phyloP scores from a whole-genome alignment of 2,888 invertebrate genomes.

The Ferdinandea cuprea region DNA sequence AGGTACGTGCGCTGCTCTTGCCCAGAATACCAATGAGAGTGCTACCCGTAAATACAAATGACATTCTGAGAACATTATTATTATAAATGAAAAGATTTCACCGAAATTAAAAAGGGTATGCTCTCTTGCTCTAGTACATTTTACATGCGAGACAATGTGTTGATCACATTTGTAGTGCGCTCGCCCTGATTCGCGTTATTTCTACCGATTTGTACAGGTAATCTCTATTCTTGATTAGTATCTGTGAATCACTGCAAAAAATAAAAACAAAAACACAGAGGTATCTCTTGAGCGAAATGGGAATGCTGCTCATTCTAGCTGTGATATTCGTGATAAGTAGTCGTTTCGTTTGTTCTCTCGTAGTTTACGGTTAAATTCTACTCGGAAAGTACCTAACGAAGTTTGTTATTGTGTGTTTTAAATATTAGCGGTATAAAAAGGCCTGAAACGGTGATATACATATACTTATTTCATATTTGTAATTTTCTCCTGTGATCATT shows the following conservation, averaged over 20 bases:
- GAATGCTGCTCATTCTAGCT: conserved; percentile 38
- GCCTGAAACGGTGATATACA: too few species aligned
- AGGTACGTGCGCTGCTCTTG: conserved; percentile 40
- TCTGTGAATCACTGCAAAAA: conserved; percentile 50
- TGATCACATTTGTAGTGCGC: conserved; percentile 18
- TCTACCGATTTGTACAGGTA: conserved; percentile 14
- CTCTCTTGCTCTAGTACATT: conserved; percentile 32
- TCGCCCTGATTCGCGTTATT: conserved; percentile 4
- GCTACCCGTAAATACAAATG: neutral
- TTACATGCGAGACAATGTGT: conserved; percentile 45
- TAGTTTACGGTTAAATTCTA: conserved; percentile 3
- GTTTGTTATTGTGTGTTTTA: neutral
- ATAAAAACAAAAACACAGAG: conserved; percentile 2
- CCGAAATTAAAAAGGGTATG: conserved; percentile 40
- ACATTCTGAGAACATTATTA: conserved; percentile 19
- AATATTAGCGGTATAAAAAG: neutral
- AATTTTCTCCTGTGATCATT: too few species aligned
- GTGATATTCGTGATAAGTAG: conserved; percentile 42
- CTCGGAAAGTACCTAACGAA: neutral
- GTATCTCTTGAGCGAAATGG: conserved; percentile 7
- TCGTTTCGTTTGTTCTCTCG: conserved; percentile 18
- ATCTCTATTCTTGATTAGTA: conserved; percentile 49
- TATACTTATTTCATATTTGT: too few species aligned
- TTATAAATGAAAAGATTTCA: conserved; percentile 43
- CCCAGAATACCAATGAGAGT: conserved; percentile 45